Conservation (phyloP, 1,140 invertebrate species). For the Apis laboriosa region DNA sequence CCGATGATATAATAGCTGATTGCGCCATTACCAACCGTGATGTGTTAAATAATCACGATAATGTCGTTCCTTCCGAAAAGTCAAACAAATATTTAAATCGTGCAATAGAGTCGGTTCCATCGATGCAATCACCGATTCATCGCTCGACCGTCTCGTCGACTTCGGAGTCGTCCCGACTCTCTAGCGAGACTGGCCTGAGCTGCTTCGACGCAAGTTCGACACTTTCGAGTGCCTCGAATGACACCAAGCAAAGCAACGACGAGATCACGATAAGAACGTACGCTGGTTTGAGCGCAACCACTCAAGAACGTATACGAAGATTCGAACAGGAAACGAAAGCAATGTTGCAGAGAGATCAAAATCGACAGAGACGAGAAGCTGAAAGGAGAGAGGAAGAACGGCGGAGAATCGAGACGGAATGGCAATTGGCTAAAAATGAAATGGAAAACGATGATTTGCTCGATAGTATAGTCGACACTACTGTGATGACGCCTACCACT, state of each 20-base stretch:
- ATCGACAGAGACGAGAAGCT: slow-evolving; percentile 75
- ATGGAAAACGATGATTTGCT: slow-evolving; percentile 85
- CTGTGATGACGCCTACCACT: slow-evolving; percentile 55
- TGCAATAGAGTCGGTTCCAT: slow-evolving; percentile 57
- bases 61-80: slow-evolving; percentile 43
- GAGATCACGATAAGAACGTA: slow-evolving; percentile 83
- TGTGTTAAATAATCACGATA: slow-evolving; percentile 13
- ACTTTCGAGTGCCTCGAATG: slow-evolving; percentile 72
- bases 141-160: slow-evolving; percentile 56
- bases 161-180: slow-evolving; percentile 62
- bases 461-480: slow-evolving; percentile 81
- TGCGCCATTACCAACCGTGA: neutral
- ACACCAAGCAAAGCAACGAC: slow-evolving; percentile 78
- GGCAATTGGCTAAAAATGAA: slow-evolving; percentile 84
- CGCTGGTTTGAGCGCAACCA: slow-evolving; percentile 82
- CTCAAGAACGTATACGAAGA: slow-evolving; percentile 85
- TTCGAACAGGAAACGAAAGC: slow-evolving; percentile 88
- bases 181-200: slow-evolving; percentile 59
- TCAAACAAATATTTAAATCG: slow-evolving; percentile 23
- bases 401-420: slow-evolving; percentile 83
- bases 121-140: slow-evolving; percentile 51
- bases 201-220: slow-evolving; percentile 72
- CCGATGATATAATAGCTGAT: neutral
- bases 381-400: slow-evolving; percentile 82
- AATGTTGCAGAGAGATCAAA: slow-evolving; percentile 83